Evolutionary conservation across 2,888 invertebrate genomes (phyloP).

Genomic region (Mesodorylaimus sp.): DNA sequence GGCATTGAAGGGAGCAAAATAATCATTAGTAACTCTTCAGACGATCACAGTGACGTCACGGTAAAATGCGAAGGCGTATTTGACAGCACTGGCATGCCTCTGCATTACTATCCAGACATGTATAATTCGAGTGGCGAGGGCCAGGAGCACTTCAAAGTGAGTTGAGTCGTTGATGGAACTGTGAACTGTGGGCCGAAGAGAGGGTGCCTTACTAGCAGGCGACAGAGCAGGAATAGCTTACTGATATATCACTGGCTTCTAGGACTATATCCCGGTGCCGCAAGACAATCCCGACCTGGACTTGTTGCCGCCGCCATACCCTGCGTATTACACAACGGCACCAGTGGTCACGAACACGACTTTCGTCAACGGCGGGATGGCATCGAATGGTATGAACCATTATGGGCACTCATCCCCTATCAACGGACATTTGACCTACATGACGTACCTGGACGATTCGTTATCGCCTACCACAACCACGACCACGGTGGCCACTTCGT

Average conservation of each 20-base stretch:
- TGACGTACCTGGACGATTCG: constrained; percentile 9
- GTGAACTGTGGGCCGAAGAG: too few relatives aligned
- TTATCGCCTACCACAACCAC: neutral
- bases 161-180: too few relatives aligned
- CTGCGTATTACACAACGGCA: neutral
- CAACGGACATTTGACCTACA: constrained; percentile 8
- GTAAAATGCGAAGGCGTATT: constrained; percentile 25
- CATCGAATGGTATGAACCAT: too few relatives aligned
- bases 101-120: constrained; percentile 21
- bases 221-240: too few relatives aligned
- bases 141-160: too few relatives aligned
- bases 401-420: neutral
- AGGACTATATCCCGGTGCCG: constrained; percentile 27
- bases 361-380: neutral
- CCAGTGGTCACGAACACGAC: neutral
- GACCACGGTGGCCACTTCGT: neutral
- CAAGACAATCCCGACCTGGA: constrained; percentile 29
- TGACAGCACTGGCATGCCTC: constrained; percentile 17
- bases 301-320: constrained; percentile 17
- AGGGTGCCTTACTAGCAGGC: too few relatives aligned
- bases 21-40: too few relatives aligned
- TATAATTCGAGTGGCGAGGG: constrained; percentile 19
- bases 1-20: too few relatives aligned
- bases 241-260: too few relatives aligned
- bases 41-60: constrained; percentile 22